A percentile compares a stretch with the other conserved stretches of the same genome.
phyloP scores from a whole-genome alignment of 2,797 vertebrate genomes.

The Sphenopsis melanotis region DNA sequence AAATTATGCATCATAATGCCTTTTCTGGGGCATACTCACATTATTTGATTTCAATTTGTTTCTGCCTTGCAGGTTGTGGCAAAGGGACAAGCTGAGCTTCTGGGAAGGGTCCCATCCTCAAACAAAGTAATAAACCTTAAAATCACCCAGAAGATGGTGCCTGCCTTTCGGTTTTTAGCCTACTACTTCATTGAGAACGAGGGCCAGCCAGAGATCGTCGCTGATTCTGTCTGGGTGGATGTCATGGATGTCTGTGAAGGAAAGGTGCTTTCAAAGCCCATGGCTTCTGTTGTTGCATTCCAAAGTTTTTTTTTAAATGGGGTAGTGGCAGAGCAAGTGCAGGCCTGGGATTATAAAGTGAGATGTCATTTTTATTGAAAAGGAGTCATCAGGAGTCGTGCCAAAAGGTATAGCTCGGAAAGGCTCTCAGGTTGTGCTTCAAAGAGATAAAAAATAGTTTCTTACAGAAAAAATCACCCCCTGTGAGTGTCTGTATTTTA shows the following conservation, averaged over 20 bases:
- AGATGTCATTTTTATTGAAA: background rate
- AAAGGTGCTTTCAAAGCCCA: conserved; percentile 43
- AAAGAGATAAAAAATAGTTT: background rate
- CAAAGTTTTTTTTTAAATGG: background rate
- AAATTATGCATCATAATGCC: background rate
- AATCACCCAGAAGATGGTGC: conserved; percentile 62
- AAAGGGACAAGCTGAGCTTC: conserved; percentile 61
- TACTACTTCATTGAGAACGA: conserved; percentile 45
- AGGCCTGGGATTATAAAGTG: background rate
- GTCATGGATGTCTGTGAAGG: conserved; percentile 70
- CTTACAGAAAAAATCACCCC: background rate
- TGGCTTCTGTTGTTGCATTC: background rate
- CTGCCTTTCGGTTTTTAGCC: conserved; percentile 69
- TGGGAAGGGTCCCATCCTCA: conserved; percentile 34
- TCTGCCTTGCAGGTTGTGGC: conserved; percentile 55
- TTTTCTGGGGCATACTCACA: background rate
- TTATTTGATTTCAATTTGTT: background rate
- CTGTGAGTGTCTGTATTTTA: background rate
- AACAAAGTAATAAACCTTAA: conserved; percentile 54
- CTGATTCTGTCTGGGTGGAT: conserved; percentile 73
- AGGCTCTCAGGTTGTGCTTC: background rate
- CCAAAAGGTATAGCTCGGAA: background rate
- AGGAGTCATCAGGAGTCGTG: rapidly evolving
- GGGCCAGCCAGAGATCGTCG: conserved; percentile 15
- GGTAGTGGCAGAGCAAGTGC: background rate